Evolutionary conservation across 1,140 invertebrate genomes (phyloP), one percentile per base, ranked within the genome.

Genomic region (Drosophila baimaii): DNA sequence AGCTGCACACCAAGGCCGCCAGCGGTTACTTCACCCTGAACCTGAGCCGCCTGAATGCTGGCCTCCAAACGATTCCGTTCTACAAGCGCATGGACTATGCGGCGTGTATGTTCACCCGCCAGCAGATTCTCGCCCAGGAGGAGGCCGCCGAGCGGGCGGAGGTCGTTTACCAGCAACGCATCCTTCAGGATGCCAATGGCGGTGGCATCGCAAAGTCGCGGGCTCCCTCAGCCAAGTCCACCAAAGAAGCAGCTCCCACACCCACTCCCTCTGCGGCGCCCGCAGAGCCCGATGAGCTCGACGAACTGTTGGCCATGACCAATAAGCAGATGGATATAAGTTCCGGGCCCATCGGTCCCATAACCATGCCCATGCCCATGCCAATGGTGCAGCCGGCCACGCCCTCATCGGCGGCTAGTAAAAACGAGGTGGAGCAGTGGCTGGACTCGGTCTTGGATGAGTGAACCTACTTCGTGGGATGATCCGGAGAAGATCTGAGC

Each of bases 51-150:
- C 57, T 91, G 0, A 91, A 82, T 39, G 68, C 61, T 5, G 91
- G 91, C 7, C 61, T 91, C 8, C 82, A 91, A 49, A 91, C 91
- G 8, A 91, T 91, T 27, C 91, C 91, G 0, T 91, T 91, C 25
- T 85, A 91, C 69, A 91, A 91, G 55, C 90, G 90, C 25, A 91
- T 91, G 90, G 91, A 91, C 39, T 91, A 91, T 66, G 25, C 81
- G 0, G 55, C 79, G 0, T 46, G 49, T 1, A 66, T 91, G 82
- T 91, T 91, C 43, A 90, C 79, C 0, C 77, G 77, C 19, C 66
- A 76, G 3, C 83, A 91, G 52, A 57, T 91, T 4, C 17, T 59
- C 0, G 64, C 64, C 5, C 91, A 91, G 47, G 82, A 86, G 25
- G 71, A 86, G 56, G 77, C 81, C 19, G 90, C 91, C 0, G 90